Percentiles rank a stretch among this genome's conserved stretches.
These are phyloP conservation scores for Brachymystax lenok DNA, from an alignment of 2,797 vertebrate species.

Conservation along the genomic window DNA sequence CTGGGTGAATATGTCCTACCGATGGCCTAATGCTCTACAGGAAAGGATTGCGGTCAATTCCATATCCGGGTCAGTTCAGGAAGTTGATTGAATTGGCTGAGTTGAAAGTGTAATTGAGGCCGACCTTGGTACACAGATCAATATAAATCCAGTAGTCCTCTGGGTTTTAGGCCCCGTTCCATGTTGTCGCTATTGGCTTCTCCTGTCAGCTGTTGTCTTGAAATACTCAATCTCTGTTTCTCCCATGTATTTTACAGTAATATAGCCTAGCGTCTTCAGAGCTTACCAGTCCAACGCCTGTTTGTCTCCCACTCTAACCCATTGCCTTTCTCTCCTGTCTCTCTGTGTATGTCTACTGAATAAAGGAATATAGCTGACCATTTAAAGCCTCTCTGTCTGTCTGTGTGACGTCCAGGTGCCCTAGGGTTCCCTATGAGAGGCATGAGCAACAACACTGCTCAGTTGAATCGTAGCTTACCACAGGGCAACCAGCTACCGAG, in stretches of 20 bases:
- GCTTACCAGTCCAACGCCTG: too few relatives aligned
- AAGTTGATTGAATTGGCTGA: not conserved
- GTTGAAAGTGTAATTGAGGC: not conserved
- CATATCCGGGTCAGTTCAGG: not conserved
- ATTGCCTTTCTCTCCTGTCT: too few relatives aligned
- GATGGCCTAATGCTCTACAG: not conserved
- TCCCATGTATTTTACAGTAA: too few relatives aligned
- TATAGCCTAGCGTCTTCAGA: too few relatives aligned
- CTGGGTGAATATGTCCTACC: not conserved
- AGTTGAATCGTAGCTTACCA: slow-evolving; percentile 92
- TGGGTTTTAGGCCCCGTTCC: not conserved
- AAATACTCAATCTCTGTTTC: too few relatives aligned
- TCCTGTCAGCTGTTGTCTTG: not conserved
- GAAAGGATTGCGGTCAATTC: not conserved
- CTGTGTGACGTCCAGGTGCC: slow-evolving; percentile 79
- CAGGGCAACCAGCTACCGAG: slow-evolving; percentile 91
- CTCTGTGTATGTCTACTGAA: too few relatives aligned
- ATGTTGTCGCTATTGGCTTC: not conserved
- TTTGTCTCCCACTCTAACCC: too few relatives aligned
- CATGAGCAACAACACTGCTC: slow-evolving; percentile 95
- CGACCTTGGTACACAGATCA: not conserved
- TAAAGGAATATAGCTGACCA: not conserved
- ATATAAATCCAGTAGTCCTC: not conserved
- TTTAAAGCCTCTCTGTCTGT: not conserved
- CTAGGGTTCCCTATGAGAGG: slow-evolving; percentile 96